A percentile compares a stretch with the other conserved stretches of the same genome.
Conservation (phyloP, 2,888 invertebrate species). For the Sepioteuthis lessoniana region DNA sequence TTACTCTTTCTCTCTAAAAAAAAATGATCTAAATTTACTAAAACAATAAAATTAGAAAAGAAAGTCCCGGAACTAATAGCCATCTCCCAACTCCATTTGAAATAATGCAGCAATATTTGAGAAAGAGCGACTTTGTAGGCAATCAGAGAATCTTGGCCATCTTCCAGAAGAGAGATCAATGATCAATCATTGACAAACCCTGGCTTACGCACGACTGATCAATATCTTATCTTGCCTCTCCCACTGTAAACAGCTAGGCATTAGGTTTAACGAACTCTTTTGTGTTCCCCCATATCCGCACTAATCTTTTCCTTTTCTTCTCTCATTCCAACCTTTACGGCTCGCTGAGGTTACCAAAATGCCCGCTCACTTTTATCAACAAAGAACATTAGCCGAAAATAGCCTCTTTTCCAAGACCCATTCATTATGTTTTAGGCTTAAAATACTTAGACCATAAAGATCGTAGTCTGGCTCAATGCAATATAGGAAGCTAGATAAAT, state of each 20-base stretch:
- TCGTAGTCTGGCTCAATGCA: neutral
- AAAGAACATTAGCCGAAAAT: too few relatives aligned
- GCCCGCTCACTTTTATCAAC: constrained; percentile 12
- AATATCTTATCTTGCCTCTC: constrained; percentile 10
- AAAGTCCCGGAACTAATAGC: neutral
- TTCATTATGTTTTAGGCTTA: neutral
- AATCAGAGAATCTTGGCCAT: neutral
- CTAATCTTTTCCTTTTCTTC: neutral
- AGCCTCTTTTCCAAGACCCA: neutral
- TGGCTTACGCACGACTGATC: constrained; percentile 20
- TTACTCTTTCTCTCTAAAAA: too few relatives aligned
- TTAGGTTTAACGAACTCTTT: constrained; percentile 33
- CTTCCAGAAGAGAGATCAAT: neutral
- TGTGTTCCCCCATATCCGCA: neutral
- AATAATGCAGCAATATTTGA: neutral
- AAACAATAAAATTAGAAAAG: too few relatives aligned
- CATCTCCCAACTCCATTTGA: neutral
- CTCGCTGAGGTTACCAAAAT: neutral
- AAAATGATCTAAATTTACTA: too few relatives aligned
- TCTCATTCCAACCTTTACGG: neutral
- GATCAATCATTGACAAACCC: constrained; percentile 33
- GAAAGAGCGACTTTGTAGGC: neutral
- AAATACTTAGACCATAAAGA: neutral
- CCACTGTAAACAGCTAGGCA: neutral
- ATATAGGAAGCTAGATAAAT: neutral